Base-by-base conservation (phyloP, 1,140 invertebrate species). In the Drosophila pallidifrons region DNA sequence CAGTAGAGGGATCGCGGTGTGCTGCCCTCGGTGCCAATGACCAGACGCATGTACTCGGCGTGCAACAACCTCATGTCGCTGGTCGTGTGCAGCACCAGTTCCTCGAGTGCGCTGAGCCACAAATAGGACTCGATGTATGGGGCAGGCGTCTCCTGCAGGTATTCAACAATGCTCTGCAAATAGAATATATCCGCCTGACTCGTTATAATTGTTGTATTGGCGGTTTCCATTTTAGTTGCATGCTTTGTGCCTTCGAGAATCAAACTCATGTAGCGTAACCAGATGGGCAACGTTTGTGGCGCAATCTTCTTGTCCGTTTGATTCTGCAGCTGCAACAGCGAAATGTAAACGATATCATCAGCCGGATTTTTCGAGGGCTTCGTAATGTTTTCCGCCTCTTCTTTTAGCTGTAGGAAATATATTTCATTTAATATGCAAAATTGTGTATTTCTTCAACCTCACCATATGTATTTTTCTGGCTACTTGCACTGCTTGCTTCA, bases 81-180 rank as follows among this genome's bases (percentile, higher is more conserved):
- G 0, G 95, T 95, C 0, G 95, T 95, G 77, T 95, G 95, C 1
- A 94, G 93, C 28, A 94, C 94, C 57, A 95, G 92, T 45, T 95
- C 94, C 80, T 96, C 95, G 8, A 96, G 93, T 0, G 95, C 93
- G 68, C 94, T 93, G 91, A 95, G 94, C 96, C 96, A 96, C 71
- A 96, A 93, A 73, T 94, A 95, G 0, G 95, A 93, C 88, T 96
- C 96, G 52, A 96, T 86, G 30, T 94, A 66, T 16, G 93, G 81
- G 10, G 94, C 88, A 0, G 95, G 93, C 0, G 92, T 93, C 5
- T 93, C 93, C 6, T 94, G 82, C 35, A 96, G 66, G 74, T 94
- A 94, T 1, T 94, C 86, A 3, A 95, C 93, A 38, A 95, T 87
- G 1, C 93, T 79, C 52, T 94, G 93, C 65, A 96, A 89, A 77